Evolutionary conservation across 2,797 vertebrate genomes (phyloP).

Genomic region (Chrysocyon brachyurus): DNA sequence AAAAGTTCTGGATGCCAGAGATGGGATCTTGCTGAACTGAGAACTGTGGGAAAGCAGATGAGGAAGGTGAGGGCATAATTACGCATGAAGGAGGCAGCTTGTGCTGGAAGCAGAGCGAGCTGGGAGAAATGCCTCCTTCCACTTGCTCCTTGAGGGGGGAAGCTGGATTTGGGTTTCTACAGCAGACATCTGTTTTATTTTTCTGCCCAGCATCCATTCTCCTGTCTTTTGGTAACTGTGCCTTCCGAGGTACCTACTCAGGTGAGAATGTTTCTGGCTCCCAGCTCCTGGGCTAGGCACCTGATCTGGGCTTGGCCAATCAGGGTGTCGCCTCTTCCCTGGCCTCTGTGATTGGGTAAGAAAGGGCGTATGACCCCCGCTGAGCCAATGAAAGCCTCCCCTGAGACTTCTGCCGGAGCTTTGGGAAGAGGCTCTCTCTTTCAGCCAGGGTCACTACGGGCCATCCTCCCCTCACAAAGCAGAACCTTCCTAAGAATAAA

Average conservation of each 20-base stretch:
- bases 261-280: neutral
- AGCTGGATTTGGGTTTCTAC: neutral
- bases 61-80: neutral
- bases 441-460: neutral
- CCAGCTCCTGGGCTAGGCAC: neutral
- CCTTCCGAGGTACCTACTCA: neutral
- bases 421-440: neutral
- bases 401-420: neutral
- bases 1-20: slow-evolving; percentile 69
- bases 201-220: neutral
- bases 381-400: neutral
- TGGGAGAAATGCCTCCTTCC: neutral
- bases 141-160: neutral
- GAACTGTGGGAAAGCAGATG: neutral
- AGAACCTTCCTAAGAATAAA: neutral
- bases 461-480: neutral
- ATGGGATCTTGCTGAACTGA: neutral
- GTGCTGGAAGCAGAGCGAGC: neutral
- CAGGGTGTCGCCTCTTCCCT: neutral
- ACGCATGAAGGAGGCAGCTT: neutral
- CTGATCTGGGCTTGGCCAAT: neutral
- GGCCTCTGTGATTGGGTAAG: neutral
- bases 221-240: neutral
- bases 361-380: neutral
- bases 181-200: neutral